Evolutionary conservation across 2,888 invertebrate genomes (phyloP).

Genomic region (Himalopsyche tibetana): DNA sequence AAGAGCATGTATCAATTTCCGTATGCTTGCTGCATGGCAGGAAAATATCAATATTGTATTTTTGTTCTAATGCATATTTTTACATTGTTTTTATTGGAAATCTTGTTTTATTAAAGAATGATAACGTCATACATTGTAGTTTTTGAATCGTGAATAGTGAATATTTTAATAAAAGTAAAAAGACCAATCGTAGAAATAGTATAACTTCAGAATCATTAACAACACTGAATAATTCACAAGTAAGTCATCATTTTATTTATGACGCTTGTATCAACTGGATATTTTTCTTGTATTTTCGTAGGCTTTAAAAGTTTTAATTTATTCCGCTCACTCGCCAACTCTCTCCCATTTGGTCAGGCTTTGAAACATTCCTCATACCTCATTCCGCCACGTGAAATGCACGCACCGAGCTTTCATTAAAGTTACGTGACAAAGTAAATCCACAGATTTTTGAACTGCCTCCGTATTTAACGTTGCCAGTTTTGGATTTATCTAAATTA

Average conservation of each 20-base stretch:
- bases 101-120: too few relatives aligned
- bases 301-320: slow-evolving; percentile 28
- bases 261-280: background rate
- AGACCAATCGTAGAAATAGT: too few relatives aligned
- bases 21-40: too few relatives aligned
- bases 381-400: slow-evolving; percentile 36
- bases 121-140: too few relatives aligned
- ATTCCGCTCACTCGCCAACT: slow-evolving; percentile 24
- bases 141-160: too few relatives aligned
- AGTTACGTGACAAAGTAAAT: slow-evolving; percentile 49
- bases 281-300: slow-evolving; percentile 37
- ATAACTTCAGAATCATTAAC: too few relatives aligned
- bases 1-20: too few relatives aligned
- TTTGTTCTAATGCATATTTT: too few relatives aligned
- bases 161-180: too few relatives aligned
- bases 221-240: too few relatives aligned
- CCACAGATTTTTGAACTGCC: slow-evolving; percentile 33
- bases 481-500: background rate
- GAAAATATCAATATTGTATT: too few relatives aligned
- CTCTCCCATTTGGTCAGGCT: slow-evolving; percentile 38
- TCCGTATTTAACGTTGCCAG: slow-evolving; percentile 18
- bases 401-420: slow-evolving; percentile 55
- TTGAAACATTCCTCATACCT: slow-evolving; percentile 28
- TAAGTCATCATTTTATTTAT: background rate
- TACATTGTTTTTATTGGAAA: too few relatives aligned